These are phyloP conservation scores for Tiliqua scincoides DNA, from an alignment of 2,113 vertebrate species.

Conservation along the genomic window DNA sequence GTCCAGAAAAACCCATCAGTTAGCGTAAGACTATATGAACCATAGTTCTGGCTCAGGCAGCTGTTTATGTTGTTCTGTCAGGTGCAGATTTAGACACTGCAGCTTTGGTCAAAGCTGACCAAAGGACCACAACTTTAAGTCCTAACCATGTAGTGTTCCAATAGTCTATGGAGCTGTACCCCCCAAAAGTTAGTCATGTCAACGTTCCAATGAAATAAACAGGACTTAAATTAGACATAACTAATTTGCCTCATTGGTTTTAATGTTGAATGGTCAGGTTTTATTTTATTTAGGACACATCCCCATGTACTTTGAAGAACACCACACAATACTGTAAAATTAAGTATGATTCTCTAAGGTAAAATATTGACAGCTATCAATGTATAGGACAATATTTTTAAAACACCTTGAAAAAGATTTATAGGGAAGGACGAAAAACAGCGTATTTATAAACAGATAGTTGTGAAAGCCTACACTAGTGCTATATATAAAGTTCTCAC, in stretches of 20 bases:
- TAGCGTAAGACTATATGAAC: background rate
- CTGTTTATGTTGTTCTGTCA: background rate
- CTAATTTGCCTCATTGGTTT: too few species aligned
- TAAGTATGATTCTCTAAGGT: slow-evolving; percentile 23
- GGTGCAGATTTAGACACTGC: background rate
- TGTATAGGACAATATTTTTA: slow-evolving; percentile 40
- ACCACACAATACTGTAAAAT: background rate
- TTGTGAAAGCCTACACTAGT: slow-evolving; percentile 66
- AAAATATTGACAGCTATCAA: slow-evolving; percentile 19
- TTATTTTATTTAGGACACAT: too few species aligned
- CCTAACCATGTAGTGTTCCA: slow-evolving; percentile 24
- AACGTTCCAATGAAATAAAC: too few species aligned
- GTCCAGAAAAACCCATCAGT: background rate
- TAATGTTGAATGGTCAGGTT: too few species aligned
- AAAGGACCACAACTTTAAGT: slow-evolving; percentile 31
- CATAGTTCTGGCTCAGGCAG: background rate
- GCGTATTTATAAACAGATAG: slow-evolving; percentile 72
- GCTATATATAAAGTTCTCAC: slow-evolving; percentile 63
- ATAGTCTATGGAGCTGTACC: background rate
- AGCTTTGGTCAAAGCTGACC: background rate
- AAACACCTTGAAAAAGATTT: slow-evolving; percentile 35
- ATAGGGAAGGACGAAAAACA: slow-evolving; percentile 40
- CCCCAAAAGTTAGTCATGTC: too few species aligned
- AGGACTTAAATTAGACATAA: too few species aligned
- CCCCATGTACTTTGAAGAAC: too few species aligned